Base-by-base conservation (phyloP, 2,888 invertebrate species). In the Galerucella calmariensis region DNA sequence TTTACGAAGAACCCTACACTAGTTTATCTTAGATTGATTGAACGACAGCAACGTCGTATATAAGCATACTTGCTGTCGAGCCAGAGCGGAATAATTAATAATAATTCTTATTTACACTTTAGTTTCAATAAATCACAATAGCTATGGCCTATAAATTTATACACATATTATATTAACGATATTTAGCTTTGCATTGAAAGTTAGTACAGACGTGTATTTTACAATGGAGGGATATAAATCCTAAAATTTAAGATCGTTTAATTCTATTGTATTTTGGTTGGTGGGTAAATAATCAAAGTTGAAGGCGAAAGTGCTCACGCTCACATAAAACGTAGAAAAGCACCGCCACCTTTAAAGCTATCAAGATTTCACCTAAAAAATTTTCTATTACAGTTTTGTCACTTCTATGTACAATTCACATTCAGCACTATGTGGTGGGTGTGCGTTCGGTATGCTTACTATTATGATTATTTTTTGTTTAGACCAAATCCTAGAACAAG, bases 331-430 rank as follows among this genome's bases (percentile, higher is more conserved):
- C 76, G 77, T 79, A 82, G 78, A 77, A 78, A 78, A 79, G 80
- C 80, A 79, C 77, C 80, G 75, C 78, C 77, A 79, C 74, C 73
- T 76, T 82, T 80, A 83, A 81, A 83, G 79, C 81, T 81, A 82
- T 79, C 80, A 81, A 69, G 56, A 72, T 79, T 82, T 80, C 79
- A 79, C 79, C 83, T 83, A 83, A 73, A 77, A 81, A 84, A 84
- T 85, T 83, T 80, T 82, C 82, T 84, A 85, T 83, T 83, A 85
- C 85, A 84, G 81, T 82, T 83, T 51, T 83, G 84, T 82, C 83
- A 82, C 82, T 84, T 84, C 81, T 86, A 86, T 86, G 80, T 86
- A 86, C 85, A 85, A 83, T 85, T 84, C 84, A 85, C 85, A 83
- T 82, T 83, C 83, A 84, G 84, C 83, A 84, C 83, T 84, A 83